Evolutionary conservation across 2,888 invertebrate genomes (phyloP).

Genomic region (Drosophila aldrichi): DNA sequence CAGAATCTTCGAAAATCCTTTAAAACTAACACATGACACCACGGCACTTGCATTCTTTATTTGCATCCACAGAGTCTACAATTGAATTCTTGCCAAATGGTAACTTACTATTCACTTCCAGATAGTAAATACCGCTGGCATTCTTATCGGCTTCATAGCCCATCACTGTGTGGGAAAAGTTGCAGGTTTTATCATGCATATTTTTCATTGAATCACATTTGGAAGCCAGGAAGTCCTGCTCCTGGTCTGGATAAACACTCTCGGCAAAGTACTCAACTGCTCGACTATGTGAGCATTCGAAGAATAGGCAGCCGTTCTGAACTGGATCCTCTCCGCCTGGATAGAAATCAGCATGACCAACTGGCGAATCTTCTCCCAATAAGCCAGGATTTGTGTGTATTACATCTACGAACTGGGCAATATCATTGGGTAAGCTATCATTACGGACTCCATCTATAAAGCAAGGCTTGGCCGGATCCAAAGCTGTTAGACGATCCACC

Average conservation of each 20-base stretch:
- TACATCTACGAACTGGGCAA: slow-evolving; percentile 9
- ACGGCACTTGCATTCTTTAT: neutral
- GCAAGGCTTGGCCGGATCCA: slow-evolving; percentile 21
- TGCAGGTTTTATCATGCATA: neutral
- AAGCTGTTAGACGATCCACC: slow-evolving; percentile 13
- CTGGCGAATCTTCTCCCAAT: neutral
- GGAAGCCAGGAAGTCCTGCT: neutral
- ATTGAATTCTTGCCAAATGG: slow-evolving; percentile 12
- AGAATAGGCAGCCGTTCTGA: neutral
- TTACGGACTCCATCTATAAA: neutral
- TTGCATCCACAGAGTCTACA: neutral
- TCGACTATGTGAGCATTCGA: slow-evolving; percentile 7
- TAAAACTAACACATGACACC: neutral
- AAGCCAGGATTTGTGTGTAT: slow-evolving; percentile 19
- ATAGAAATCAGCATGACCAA: slow-evolving; percentile 17
- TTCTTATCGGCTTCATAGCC: neutral
- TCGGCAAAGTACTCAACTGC: slow-evolving; percentile 8
- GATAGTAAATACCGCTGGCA: neutral
- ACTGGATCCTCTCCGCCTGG: neutral
- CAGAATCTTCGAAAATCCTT: neutral
- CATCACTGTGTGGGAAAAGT: neutral
- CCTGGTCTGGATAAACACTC: slow-evolving; percentile 13
- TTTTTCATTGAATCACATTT: neutral
- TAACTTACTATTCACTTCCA: neutral
- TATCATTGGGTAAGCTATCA: accelerated